These are phyloP conservation scores for Trinectes maculatus DNA, from an alignment of 2,113 vertebrate genomes.

Conservation along the genomic window DNA sequence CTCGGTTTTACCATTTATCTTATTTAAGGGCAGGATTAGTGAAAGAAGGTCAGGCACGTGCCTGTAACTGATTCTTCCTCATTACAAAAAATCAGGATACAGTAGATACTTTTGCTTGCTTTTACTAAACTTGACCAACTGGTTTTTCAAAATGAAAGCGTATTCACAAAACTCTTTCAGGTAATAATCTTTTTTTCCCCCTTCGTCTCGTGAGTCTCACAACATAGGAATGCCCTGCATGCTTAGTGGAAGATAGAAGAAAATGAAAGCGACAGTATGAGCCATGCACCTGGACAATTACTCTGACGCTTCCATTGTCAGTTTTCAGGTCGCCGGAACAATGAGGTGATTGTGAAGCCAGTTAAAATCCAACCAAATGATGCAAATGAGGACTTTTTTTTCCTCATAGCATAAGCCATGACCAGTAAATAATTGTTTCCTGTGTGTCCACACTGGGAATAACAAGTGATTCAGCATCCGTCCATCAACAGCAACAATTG, in stretches of 20 bases:
- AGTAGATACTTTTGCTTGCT: neutral
- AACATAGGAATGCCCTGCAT: neutral
- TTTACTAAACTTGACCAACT: neutral
- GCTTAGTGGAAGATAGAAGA: neutral
- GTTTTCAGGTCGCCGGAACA: constrained; percentile 23
- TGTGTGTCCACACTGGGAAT: too few species aligned
- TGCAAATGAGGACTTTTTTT: neutral
- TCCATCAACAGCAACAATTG: too few species aligned
- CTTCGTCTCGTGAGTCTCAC: neutral
- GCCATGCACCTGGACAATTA: constrained; percentile 25
- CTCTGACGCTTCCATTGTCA: constrained; percentile 4
- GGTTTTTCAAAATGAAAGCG: too few species aligned
- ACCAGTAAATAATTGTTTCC: too few species aligned
- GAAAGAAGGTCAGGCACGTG: neutral
- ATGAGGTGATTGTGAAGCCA: constrained; percentile 39
- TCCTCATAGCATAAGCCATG: too few species aligned
- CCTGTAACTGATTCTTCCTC: neutral
- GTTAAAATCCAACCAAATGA: constrained; percentile 19
- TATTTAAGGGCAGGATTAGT: neutral
- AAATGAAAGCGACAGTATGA: constrained; percentile 20
- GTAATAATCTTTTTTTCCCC: too few species aligned
- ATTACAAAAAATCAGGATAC: too few species aligned
- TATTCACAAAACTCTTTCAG: too few species aligned
- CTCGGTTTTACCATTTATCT: neutral
- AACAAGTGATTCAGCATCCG: too few species aligned